Conservation (phyloP, 2,797 vertebrate species). For the Thripadectes ignobilis region DNA sequence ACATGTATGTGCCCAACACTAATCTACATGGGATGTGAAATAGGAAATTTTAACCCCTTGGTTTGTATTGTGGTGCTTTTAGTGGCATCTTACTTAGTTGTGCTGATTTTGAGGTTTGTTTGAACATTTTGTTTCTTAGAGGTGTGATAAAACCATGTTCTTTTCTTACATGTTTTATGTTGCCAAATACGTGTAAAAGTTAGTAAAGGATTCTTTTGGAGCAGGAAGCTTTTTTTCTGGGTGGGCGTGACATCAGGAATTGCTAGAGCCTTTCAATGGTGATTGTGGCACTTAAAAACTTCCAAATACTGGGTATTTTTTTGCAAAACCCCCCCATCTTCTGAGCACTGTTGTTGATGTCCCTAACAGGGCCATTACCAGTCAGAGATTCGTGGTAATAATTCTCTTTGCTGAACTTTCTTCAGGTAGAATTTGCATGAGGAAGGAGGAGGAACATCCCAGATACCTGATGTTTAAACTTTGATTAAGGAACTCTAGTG, state of each 20-base stretch:
- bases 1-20: rapidly evolving
- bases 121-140: background rate
- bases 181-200: background rate
- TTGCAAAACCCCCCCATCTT: background rate
- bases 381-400: background rate
- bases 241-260: background rate
- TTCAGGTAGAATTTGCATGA: background rate
- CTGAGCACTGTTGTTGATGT: background rate
- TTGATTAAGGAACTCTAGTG: background rate
- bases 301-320: background rate
- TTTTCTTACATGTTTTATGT: background rate
- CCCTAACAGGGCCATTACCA: rapidly evolving
- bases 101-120: background rate
- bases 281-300: background rate
- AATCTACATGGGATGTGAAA: background rate
- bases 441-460: background rate
- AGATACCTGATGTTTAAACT: background rate
- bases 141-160: background rate
- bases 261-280: background rate
- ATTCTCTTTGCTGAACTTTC: background rate
- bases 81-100: background rate
- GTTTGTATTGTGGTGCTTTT: background rate
- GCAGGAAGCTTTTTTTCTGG: background rate
- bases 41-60: background rate
- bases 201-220: background rate